Percentiles rank a stretch among this genome's conserved stretches.
Conservation (phyloP, 1,140 invertebrate genomes). For the Pogonus chalceus region DNA sequence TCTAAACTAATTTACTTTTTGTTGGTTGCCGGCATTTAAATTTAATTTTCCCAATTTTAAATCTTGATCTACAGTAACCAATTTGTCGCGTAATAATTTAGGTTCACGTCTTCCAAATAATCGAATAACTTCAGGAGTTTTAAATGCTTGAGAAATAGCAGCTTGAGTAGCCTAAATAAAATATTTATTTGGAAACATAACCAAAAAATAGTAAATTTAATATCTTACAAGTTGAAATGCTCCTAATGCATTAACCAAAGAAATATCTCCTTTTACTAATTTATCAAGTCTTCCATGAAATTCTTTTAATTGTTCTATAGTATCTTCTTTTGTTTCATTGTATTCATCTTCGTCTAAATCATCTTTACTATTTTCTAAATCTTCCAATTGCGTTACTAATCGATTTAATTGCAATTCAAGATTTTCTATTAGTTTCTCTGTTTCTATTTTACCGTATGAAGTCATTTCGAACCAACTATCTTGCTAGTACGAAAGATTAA, state of each 20-base stretch:
- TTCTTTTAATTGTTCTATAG: slow-evolving; percentile 64
- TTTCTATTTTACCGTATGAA: slow-evolving; percentile 31
- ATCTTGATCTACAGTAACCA: slow-evolving; percentile 46
- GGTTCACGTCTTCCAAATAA: slow-evolving; percentile 70
- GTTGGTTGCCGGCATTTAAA: slow-evolving; percentile 31
- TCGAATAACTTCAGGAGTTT: slow-evolving; percentile 66
- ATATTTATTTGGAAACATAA: slow-evolving; percentile 16
- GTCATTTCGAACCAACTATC: no score
- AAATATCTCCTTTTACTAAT: slow-evolving; percentile 58
- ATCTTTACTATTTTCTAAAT: slow-evolving; percentile 62
- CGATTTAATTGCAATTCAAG: slow-evolving; percentile 62
- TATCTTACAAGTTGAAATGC: slow-evolving; percentile 30
- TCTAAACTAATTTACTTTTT: slow-evolving; percentile 26
- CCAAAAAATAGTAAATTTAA: not conserved
- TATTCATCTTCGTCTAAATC: slow-evolving; percentile 58
- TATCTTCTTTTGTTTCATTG: slow-evolving; percentile 60
- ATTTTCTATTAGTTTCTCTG: slow-evolving; percentile 53
- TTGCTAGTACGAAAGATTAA: not conserved
- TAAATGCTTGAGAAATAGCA: slow-evolving; percentile 65
- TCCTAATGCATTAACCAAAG: slow-evolving; percentile 47
- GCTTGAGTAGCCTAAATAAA: slow-evolving; percentile 57
- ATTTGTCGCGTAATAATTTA: slow-evolving; percentile 50
- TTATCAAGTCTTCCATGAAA: slow-evolving; percentile 58
- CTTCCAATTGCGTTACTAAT: slow-evolving; percentile 58
- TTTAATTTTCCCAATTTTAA: slow-evolving; percentile 41